phyloP scores from a whole-genome alignment of 2,888 invertebrate genomes.

The Cotesia congregata region DNA sequence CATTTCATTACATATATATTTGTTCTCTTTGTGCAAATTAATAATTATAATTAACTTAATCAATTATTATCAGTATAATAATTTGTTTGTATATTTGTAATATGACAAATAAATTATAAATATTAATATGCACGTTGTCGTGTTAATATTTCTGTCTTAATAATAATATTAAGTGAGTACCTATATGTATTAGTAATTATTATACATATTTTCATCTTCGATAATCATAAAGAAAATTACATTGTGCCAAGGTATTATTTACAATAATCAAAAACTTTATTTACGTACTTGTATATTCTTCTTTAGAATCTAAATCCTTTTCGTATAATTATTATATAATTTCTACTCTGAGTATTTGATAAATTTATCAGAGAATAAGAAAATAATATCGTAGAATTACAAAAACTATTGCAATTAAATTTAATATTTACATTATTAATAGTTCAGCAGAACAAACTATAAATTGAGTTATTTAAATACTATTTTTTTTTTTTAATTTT shows the following conservation, averaged over 20 bases:
- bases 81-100: neutral
- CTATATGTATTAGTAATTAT: constrained; percentile 26
- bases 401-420: neutral
- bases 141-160: neutral
- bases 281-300: neutral
- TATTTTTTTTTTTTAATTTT: neutral
- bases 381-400: constrained; percentile 1
- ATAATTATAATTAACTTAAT: constrained; percentile 7
- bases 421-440: constrained; percentile 12
- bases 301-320: neutral
- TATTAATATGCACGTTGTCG: constrained; percentile 23
- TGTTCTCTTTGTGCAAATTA: constrained; percentile 8
- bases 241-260: constrained; percentile 26
- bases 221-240: constrained; percentile 17
- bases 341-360: constrained; percentile 6
- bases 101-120: constrained; percentile 7
- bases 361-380: neutral
- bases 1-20: constrained; percentile 32
- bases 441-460: neutral
- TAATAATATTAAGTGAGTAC: neutral
- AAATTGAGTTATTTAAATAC: neutral
- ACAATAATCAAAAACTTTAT: constrained; percentile 2
- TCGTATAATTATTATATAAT: no score
- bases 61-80: neutral
- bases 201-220: constrained; percentile 26